A percentile compares a stretch with the other conserved stretches of the same genome.
Evolutionary conservation across 2,888 invertebrate genomes (phyloP).

Genomic region (Raillietiella orientalis): DNA sequence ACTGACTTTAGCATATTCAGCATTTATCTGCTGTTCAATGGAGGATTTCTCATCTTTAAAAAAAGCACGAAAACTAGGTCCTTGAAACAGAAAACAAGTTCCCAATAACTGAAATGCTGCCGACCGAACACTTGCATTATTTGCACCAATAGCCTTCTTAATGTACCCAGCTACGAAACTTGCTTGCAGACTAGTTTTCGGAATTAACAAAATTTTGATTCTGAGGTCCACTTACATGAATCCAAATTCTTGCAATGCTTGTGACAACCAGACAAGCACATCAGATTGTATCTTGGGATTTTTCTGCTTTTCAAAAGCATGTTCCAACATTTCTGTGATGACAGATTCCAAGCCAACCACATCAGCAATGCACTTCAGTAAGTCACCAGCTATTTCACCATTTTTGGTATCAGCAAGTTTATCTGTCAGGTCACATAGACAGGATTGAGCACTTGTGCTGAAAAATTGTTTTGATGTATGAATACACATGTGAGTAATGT

Average conservation of each 20-base stretch:
- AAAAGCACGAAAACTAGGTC: slow-evolving; percentile 32
- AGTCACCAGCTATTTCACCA: slow-evolving; percentile 27
- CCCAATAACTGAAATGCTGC: slow-evolving; percentile 39
- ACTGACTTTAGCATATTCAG: slow-evolving; percentile 53
- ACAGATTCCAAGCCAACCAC: slow-evolving; percentile 39
- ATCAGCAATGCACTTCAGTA: slow-evolving; percentile 39
- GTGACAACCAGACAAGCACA: slow-evolving; percentile 41
- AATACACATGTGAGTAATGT: not conserved
- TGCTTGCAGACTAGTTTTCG: slow-evolving; percentile 21
- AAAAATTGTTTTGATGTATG: slow-evolving; percentile 8
- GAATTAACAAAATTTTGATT: not conserved
- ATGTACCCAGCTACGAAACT: slow-evolving; percentile 37
- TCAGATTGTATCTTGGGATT: slow-evolving; percentile 73
- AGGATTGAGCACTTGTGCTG: slow-evolving; percentile 34
- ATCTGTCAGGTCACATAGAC: slow-evolving; percentile 43
- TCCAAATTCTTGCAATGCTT: slow-evolving; percentile 54
- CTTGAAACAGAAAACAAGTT: slow-evolving; percentile 45
- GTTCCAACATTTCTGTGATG: slow-evolving; percentile 29
- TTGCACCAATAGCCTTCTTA: slow-evolving; percentile 50
- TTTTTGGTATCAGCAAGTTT: slow-evolving; percentile 59
- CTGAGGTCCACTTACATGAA: slow-evolving; percentile 26
- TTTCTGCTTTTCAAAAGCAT: slow-evolving; percentile 41
- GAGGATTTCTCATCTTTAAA: slow-evolving; percentile 64
- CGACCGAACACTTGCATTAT: slow-evolving; percentile 49
- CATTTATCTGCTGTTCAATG: slow-evolving; percentile 44